Base-by-base conservation (phyloP, 2,113 vertebrate species). In the Rhodinocichla rosea region DNA sequence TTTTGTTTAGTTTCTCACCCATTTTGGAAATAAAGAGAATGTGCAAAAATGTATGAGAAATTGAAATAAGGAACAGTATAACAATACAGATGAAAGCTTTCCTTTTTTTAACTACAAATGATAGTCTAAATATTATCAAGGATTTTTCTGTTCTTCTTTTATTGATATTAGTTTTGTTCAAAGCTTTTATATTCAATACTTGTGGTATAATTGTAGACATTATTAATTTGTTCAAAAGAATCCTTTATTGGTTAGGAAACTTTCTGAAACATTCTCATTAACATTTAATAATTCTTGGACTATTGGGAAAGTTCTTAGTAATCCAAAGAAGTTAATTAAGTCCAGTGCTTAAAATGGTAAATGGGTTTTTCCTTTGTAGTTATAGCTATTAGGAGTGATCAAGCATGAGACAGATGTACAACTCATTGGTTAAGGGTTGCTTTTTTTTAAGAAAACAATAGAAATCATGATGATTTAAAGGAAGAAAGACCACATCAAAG, bases 271-370 rank as follows among this genome's bases (percentile, higher is more conserved):
- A 73, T 69, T 82, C 62, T 62, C 35, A 79, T 87, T 89, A 92
- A 55, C 70, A 76, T 92, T 83, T 89, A 71, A 76, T 87, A 85
- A 87, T 65, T 69, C 23, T 73, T 62, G 11, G 28, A 84, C 49
- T 87, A 73, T 19, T 83, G 40, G 55, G 50, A 22, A 83, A 81
- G n/a, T 70, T 90, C 42, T 32, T 90, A 86, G 37, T 74, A 80
- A 67, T 64, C 32, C 49, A 92, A 96, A 70, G 52, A 83, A 80
- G 22, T 76, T 94, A 93, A 88, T 95, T 93, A 93, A 78, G 22
- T 73, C 17, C 75, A 67, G 33, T 60, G 71, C 20, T 81, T 90
- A 75, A 88, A 83, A 83, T 83, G 32, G 20, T 71, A 90, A 87
- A 77, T 60, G 52, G 10, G 7, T 6, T 87, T 84, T 87, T 92